Evolutionary conservation across 2,113 vertebrate genomes (phyloP).

Genomic region (Hystrix cristata): DNA sequence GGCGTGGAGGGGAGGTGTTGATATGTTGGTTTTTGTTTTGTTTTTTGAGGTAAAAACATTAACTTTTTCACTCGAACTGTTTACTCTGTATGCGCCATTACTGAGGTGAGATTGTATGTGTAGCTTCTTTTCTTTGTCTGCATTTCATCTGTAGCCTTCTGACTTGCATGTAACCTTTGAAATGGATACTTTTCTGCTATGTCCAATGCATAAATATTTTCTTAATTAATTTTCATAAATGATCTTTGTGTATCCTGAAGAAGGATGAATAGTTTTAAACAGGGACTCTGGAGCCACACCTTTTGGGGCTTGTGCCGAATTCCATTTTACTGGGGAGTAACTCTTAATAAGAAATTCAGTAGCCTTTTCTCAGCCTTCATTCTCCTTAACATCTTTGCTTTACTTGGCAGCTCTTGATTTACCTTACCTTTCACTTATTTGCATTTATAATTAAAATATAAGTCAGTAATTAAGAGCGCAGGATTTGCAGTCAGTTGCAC

Average conservation of each 20-base stretch:
- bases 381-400: background rate
- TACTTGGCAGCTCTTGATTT: background rate
- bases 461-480: background rate
- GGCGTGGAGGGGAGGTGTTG: background rate
- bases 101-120: background rate
- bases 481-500: background rate
- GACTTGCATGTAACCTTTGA: background rate
- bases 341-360: background rate
- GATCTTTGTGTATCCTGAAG: background rate
- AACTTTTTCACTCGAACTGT: background rate
- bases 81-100: background rate
- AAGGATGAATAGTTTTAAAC: slow-evolving; percentile 20
- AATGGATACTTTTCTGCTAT: background rate
- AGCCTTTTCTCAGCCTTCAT: background rate
- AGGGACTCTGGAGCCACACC: background rate
- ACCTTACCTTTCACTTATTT: background rate
- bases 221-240: background rate
- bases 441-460: background rate
- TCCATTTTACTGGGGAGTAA: background rate
- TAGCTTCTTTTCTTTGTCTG: background rate
- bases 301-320: background rate
- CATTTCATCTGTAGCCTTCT: background rate
- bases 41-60: background rate
- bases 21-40: background rate
- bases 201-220: background rate